These are phyloP conservation scores for Pelvicachromis taeniatus DNA, from an alignment of 2,113 vertebrate genomes.

Conservation along the genomic window DNA sequence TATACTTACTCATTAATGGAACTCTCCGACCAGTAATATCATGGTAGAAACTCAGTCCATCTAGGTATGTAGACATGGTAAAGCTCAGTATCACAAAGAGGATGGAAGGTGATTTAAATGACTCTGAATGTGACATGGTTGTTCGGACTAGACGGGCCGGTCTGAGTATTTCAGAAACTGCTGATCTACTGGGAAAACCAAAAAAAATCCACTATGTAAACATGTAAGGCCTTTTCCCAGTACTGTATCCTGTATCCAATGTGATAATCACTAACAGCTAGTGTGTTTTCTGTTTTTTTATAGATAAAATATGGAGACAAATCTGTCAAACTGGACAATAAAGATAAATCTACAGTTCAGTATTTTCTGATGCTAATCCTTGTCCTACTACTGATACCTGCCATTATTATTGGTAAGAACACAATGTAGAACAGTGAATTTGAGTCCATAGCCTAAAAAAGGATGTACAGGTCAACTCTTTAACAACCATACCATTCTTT, in stretches of 20 bases:
- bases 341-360: neutral
- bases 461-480: neutral
- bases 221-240: neutral
- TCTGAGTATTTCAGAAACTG: neutral
- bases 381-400: constrained; percentile 54
- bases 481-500: neutral
- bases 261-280: neutral
- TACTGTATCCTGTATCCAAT: neutral
- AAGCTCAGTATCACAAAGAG: neutral
- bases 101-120: neutral
- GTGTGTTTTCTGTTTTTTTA: neutral
- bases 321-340: neutral
- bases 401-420: constrained; percentile 76
- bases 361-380: constrained; percentile 16
- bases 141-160: neutral
- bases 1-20: neutral
- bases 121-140: neutral
- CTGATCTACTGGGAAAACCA: neutral
- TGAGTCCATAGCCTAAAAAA: neutral
- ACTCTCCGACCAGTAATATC: neutral
- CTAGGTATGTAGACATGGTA: neutral
- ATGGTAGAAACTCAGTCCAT: neutral
- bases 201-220: neutral
- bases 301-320: constrained; percentile 81
- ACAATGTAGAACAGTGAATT: neutral